Conservation (phyloP, 2,113 vertebrate species). For the Cavia aperea region DNA sequence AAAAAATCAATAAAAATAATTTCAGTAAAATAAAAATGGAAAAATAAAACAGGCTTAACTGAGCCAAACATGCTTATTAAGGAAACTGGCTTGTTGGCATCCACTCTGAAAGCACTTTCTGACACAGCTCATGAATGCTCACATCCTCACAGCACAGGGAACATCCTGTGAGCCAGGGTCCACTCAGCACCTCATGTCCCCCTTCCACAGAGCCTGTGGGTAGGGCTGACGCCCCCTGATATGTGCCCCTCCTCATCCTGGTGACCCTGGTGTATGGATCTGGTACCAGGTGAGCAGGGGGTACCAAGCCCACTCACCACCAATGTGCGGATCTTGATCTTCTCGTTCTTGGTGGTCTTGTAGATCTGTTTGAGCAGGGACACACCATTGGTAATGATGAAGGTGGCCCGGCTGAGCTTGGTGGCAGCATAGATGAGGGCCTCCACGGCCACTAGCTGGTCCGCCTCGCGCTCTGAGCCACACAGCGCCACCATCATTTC, state of each 20-base stretch:
- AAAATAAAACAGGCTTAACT: neutral
- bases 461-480: conserved; percentile 89
- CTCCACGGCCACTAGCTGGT: conserved; percentile 96
- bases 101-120: neutral
- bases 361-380: conserved; percentile 94
- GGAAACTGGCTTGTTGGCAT: neutral
- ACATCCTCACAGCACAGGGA: accelerated
- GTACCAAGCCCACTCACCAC: conserved; percentile 81
- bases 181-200: neutral
- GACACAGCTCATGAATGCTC: neutral
- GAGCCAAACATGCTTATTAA: neutral
- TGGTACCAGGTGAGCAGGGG: no score
- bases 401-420: conserved; percentile 93
- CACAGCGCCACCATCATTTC: conserved; percentile 99
- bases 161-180: neutral
- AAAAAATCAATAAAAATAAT: neutral
- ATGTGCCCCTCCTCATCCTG: accelerated
- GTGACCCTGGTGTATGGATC: neutral
- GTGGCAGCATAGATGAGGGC: conserved; percentile 93
- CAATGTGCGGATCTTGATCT: conserved; percentile 94
- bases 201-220: neutral
- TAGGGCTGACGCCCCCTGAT: neutral
- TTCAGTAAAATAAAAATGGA: neutral
- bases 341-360: conserved; percentile 97
- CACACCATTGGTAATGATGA: conserved; percentile 95